These are phyloP conservation scores for Polyergus mexicanus DNA, from an alignment of 1,140 invertebrate species.

Conservation along the genomic window DNA sequence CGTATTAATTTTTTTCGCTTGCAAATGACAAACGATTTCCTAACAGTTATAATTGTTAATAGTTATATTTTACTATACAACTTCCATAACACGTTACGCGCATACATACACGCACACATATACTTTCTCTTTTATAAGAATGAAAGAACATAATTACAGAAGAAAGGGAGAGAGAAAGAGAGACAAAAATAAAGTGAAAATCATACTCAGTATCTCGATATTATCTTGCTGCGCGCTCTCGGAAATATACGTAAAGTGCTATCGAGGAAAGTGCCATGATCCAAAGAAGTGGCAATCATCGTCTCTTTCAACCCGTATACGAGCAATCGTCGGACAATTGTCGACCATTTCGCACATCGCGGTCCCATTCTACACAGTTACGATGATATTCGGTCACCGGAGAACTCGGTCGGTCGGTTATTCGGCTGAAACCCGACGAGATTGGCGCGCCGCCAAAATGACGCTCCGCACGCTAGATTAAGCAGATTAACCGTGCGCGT, in stretches of 20 bases:
- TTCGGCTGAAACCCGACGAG: not conserved
- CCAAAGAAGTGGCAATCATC: constrained; percentile 15
- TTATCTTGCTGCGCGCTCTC: not conserved
- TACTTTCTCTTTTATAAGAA: too few relatives aligned
- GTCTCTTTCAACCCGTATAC: not conserved
- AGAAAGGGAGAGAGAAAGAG: not conserved
- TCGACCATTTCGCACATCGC: constrained; percentile 20
- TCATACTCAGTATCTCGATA: not conserved
- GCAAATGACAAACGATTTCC: not conserved
- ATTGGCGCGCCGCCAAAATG: constrained; percentile 64
- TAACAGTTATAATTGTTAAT: not conserved
- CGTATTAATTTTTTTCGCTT: constrained; percentile 15
- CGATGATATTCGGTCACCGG: constrained; percentile 39
- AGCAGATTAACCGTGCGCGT: constrained; percentile 65
- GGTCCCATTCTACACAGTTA: constrained; percentile 35
- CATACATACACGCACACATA: too few relatives aligned
- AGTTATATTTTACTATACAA: too few relatives aligned
- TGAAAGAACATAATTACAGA: not conserved
- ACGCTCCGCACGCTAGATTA: constrained; percentile 63
- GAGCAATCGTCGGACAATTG: constrained; percentile 48
- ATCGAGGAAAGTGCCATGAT: not conserved
- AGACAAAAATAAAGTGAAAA: not conserved
- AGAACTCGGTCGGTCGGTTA: not conserved
- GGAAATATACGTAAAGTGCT: not conserved
- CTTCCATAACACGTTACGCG: too few relatives aligned